Percentiles rank a stretch among this genome's conserved stretches.
Evolutionary conservation across 2,888 invertebrate species (phyloP).

Genomic region (Athalia rosae): DNA sequence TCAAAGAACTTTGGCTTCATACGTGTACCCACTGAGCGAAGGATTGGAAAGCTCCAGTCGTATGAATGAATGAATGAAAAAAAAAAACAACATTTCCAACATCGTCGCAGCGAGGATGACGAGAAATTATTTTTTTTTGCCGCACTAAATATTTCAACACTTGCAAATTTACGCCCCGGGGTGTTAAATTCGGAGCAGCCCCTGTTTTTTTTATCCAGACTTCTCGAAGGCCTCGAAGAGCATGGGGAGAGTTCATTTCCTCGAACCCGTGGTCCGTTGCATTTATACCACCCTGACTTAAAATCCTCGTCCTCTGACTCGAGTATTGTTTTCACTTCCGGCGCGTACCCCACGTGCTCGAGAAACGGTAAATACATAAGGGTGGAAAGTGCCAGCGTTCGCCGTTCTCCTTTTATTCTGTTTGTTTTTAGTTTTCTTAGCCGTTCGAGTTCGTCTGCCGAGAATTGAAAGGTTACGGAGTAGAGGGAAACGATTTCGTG

Average conservation of each 20-base stretch:
- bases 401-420: too few relatives aligned
- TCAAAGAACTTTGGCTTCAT: neutral
- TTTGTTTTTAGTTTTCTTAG: too few relatives aligned
- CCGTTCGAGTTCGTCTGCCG: too few relatives aligned
- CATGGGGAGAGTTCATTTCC: too few relatives aligned
- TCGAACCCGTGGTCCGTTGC: too few relatives aligned
- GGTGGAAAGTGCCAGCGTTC: too few relatives aligned
- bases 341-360: conserved; percentile 34
- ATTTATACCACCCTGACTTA: too few relatives aligned
- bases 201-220: conserved; percentile 32
- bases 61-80: too few relatives aligned
- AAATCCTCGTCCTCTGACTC: neutral
- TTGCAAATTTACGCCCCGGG: neutral
- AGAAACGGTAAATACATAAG: neutral
- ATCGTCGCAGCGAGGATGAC: neutral
- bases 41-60: neutral
- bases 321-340: conserved; percentile 37
- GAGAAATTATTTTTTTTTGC: too few relatives aligned
- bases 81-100: neutral
- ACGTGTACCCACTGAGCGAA: neutral
- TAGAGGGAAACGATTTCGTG: too few relatives aligned
- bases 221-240: too few relatives aligned
- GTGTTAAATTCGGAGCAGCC: neutral
- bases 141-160: conserved; percentile 38
- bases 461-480: too few relatives aligned